Conservation (phyloP, 2,113 vertebrate genomes). For the Corynorhinus townsendii region DNA sequence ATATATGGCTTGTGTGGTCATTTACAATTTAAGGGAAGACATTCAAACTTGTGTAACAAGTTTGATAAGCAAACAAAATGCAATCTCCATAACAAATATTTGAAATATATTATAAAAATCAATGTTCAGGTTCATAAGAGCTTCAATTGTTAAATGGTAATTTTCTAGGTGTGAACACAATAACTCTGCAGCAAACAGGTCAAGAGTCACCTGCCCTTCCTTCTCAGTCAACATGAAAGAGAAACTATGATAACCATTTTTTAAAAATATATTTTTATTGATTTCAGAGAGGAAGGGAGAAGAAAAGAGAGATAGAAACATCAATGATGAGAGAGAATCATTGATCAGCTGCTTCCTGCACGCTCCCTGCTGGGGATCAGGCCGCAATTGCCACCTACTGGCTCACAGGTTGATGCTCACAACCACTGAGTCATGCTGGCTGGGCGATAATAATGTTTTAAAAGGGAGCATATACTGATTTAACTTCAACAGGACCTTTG, state of each 20-base stretch:
- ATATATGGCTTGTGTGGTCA: neutral
- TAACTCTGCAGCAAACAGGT: neutral
- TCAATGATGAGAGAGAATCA: too few relatives aligned
- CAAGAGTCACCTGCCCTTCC: neutral
- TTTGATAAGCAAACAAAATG: neutral
- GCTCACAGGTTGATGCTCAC: too few relatives aligned
- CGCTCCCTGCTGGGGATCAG: too few relatives aligned
- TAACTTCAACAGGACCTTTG: neutral
- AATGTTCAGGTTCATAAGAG: neutral
- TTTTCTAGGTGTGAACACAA: neutral
- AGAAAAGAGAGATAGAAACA: too few relatives aligned
- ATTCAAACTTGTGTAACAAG: neutral
- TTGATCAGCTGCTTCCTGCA: too few relatives aligned
- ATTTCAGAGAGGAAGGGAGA: too few relatives aligned
- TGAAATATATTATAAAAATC: constrained; percentile 27
- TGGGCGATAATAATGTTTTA: neutral
- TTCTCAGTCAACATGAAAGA: neutral
- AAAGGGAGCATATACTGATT: neutral
- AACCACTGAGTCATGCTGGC: too few relatives aligned
- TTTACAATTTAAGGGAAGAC: neutral
- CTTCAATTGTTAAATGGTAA: neutral
- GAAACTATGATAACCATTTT: neutral
- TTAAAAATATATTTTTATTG: neutral
- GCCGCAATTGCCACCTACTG: too few relatives aligned
- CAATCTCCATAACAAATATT: neutral